Evolutionary conservation across 2,797 vertebrate species (phyloP).

Genomic region (Tokudaia muenninki): DNA sequence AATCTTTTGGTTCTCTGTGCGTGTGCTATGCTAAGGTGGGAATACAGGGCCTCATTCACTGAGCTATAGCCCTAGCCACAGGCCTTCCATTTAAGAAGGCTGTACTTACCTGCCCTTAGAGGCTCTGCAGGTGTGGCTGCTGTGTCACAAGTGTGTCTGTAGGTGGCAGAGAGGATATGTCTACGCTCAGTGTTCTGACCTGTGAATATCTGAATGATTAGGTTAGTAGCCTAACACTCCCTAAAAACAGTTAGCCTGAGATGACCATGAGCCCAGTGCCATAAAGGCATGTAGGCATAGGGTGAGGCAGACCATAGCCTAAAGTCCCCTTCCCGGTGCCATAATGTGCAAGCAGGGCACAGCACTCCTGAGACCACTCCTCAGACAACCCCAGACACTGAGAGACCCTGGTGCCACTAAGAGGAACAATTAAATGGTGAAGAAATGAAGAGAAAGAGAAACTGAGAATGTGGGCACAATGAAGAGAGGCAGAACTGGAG

Average conservation of each 20-base stretch:
- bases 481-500: not conserved
- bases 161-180: not conserved
- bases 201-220: not conserved
- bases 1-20: not conserved
- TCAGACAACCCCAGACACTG: not conserved
- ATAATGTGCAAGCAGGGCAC: not conserved
- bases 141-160: not conserved
- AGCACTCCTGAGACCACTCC: not conserved
- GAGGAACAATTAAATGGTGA: not conserved
- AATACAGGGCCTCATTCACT: not conserved
- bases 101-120: not conserved
- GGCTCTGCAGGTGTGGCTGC: not conserved
- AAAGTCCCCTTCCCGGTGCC: not conserved
- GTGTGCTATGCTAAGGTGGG: not conserved
- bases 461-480: not conserved
- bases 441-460: not conserved
- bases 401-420: not conserved
- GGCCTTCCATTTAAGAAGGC: slow-evolving; percentile 2
- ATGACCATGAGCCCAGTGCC: not conserved
- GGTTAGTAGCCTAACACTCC: not conserved
- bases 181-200: not conserved
- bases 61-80: not conserved
- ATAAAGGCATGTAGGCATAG: not conserved
- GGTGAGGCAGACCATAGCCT: not conserved
- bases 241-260: not conserved